These are phyloP conservation scores for Prietella phreatophila DNA, from an alignment of 2,113 vertebrate genomes.

Conservation along the genomic window DNA sequence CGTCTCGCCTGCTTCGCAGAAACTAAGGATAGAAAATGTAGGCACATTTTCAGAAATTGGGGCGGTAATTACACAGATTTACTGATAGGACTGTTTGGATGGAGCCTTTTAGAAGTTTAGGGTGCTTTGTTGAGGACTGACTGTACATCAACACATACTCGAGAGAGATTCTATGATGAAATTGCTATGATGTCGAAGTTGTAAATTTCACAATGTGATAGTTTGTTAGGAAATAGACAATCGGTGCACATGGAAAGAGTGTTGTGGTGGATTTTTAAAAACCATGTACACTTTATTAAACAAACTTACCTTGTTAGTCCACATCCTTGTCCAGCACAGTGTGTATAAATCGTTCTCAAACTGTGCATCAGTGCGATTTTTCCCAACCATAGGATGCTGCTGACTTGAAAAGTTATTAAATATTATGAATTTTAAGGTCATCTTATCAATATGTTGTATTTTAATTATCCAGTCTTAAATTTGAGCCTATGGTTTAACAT, in stretches of 20 bases:
- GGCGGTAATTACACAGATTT: slow-evolving; percentile 34
- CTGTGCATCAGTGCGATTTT: not conserved
- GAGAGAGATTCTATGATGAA: not conserved
- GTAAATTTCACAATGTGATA: not conserved
- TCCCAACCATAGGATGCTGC: not conserved
- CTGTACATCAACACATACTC: not conserved
- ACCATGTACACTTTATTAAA: not conserved
- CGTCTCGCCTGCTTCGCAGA: slow-evolving; percentile 6
- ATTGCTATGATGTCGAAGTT: not conserved
- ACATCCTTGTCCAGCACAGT: not conserved
- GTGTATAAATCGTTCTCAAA: not conserved
- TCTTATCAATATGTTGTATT: not conserved
- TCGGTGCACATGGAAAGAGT: not conserved
- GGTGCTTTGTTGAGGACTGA: not conserved
- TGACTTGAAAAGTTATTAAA: too few relatives aligned
- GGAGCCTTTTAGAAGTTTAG: slow-evolving; percentile 8
- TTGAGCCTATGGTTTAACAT: not conserved
- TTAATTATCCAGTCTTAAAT: not conserved
- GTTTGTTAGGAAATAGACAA: not conserved
- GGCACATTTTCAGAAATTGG: slow-evolving; percentile 10
- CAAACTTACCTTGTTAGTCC: not conserved
- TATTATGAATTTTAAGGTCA: not conserved
- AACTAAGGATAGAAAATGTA: not conserved
- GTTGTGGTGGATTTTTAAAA: not conserved
- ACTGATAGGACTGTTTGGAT: slow-evolving; percentile 18